Percentiles rank a stretch among this genome's conserved stretches.
These are phyloP conservation scores for Delia radicum DNA, from an alignment of 1,140 invertebrate species.

Conservation along the genomic window DNA sequence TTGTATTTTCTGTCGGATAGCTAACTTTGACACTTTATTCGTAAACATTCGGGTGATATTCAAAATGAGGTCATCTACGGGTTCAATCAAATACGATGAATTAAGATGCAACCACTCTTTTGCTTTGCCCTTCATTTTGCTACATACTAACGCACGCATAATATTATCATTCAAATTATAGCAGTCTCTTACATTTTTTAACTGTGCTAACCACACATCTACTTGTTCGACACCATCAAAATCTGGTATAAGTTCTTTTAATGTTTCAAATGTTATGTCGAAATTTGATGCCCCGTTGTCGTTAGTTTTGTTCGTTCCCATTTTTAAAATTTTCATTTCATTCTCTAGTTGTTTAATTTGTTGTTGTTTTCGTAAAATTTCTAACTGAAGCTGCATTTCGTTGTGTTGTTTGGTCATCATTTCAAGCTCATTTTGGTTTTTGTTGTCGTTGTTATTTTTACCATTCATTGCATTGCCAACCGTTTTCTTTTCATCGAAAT, in stretches of 20 bases:
- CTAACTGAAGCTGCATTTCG: background rate
- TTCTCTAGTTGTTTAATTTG: conserved; percentile 2
- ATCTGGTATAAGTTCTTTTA: background rate
- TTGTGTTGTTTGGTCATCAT: background rate
- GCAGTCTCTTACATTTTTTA: background rate
- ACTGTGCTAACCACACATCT: background rate
- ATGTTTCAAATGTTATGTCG: background rate
- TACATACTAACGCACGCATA: background rate
- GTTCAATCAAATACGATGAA: background rate
- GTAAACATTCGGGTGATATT: background rate
- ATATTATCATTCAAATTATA: background rate
- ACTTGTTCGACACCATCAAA: background rate
- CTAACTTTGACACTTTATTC: conserved; percentile 7
- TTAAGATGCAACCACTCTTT: conserved; percentile 9
- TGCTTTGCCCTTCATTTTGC: conserved; percentile 6
- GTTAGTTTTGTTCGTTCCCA: background rate
- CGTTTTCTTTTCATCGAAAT: no score
- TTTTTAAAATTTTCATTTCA: background rate
- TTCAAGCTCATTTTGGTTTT: no score
- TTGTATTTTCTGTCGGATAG: conserved; percentile 2
- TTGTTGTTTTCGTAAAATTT: background rate
- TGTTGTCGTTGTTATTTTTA: no score
- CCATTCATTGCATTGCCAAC: no score
- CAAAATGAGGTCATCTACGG: background rate
- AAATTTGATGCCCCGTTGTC: no score